phyloP scores from a whole-genome alignment of 2,113 vertebrate species.

The Tyrannus savana region DNA sequence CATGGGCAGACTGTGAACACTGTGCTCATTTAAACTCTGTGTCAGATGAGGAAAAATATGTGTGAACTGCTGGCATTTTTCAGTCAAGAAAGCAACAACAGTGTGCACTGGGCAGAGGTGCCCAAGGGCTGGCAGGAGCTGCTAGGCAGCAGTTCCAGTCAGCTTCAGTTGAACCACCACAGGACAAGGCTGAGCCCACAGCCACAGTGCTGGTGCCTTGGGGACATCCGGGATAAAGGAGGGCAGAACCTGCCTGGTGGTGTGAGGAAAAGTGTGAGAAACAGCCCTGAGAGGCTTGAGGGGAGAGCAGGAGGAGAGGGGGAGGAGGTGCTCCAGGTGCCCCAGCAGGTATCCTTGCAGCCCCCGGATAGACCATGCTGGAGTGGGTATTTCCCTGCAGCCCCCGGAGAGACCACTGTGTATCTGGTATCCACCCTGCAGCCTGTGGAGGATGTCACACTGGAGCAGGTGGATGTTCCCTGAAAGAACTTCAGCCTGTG shows the following conservation, averaged over 20 bases:
- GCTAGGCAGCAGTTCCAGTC: not conserved
- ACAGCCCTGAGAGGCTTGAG: accelerated
- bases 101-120: accelerated
- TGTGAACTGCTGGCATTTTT: not conserved
- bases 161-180: accelerated
- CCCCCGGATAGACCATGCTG: not conserved
- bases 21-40: not conserved
- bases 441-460: not conserved
- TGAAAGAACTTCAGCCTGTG: not conserved
- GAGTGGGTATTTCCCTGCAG: not conserved
- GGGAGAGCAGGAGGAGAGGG: accelerated
- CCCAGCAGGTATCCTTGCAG: not conserved
- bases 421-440: not conserved
- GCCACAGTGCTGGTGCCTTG: accelerated
- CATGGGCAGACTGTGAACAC: not conserved
- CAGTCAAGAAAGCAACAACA: not conserved
- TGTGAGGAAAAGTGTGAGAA: not conserved
- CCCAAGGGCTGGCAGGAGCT: accelerated
- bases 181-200: accelerated
- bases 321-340: too few relatives aligned
- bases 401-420: not conserved
- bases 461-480: not conserved
- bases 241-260: not conserved
- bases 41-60: not conserved
- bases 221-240: not conserved